Conservation (phyloP, 2,113 vertebrate species). For the Passerina amoena region DNA sequence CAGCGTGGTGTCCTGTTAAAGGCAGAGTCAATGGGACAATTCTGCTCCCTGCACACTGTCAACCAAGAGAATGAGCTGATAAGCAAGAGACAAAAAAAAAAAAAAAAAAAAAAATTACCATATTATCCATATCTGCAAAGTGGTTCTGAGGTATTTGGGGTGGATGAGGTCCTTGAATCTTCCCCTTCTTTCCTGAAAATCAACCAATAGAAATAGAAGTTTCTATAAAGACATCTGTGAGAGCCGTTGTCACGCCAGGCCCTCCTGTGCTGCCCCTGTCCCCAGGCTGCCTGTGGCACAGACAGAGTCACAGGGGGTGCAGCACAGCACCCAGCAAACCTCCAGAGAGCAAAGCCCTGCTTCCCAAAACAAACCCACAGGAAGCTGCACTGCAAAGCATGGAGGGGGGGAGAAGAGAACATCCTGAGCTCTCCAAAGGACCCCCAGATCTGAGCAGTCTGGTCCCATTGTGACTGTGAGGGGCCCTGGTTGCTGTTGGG, state of each 20-base stretch:
- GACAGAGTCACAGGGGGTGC: background rate
- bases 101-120: slow-evolving; percentile 76
- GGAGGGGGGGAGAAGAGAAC: background rate
- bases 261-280: background rate
- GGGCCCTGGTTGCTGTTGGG: background rate
- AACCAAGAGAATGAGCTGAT: background rate
- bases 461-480: background rate
- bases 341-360: background rate
- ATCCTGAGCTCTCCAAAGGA: background rate
- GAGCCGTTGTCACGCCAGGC: background rate
- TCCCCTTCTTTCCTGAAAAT: slow-evolving; percentile 80
- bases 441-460: fast-evolving
- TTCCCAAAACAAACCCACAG: background rate
- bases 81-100: background rate
- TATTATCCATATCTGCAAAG: slow-evolving; percentile 90
- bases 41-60: background rate
- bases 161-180: slow-evolving; percentile 83
- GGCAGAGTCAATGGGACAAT: background rate
- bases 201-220: background rate
- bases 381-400: background rate
- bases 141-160: slow-evolving; percentile 81
- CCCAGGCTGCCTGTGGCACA: background rate
- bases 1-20: background rate
- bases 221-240: background rate
- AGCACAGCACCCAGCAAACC: background rate